These are phyloP conservation scores for Gymnorhina tibicen DNA, from an alignment of 2,113 vertebrate species.

Conservation along the genomic window DNA sequence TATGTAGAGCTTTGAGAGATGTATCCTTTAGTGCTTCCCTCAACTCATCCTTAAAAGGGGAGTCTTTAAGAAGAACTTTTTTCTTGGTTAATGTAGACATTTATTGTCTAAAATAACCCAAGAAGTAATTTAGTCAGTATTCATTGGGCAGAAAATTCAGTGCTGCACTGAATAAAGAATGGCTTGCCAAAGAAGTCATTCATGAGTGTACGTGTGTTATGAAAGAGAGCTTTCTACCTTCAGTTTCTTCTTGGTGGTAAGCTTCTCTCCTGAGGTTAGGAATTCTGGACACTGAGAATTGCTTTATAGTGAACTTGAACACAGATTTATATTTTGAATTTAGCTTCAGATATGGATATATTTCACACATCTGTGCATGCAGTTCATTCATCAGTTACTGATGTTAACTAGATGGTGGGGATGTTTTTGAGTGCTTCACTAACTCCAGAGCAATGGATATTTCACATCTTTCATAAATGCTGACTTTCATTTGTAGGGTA, in stretches of 20 bases:
- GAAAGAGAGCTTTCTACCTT: slow-evolving; percentile 19
- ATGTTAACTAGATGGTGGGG: not conserved
- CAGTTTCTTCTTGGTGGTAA: not conserved
- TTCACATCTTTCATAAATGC: not conserved
- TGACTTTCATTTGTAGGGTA: not conserved
- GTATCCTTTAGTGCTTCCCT: not conserved
- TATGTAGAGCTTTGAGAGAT: not conserved
- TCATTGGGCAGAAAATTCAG: not conserved
- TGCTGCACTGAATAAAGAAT: not conserved
- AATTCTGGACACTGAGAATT: not conserved
- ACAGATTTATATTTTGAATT: not conserved
- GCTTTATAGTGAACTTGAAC: not conserved
- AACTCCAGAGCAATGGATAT: not conserved
- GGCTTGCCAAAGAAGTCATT: not conserved
- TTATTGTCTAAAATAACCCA: not conserved
- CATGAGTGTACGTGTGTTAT: not conserved
- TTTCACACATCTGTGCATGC: not conserved
- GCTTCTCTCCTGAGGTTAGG: not conserved
- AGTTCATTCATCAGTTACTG: not conserved
- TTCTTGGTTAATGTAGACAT: not conserved
- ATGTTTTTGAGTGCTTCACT: not conserved
- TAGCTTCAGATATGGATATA: not conserved
- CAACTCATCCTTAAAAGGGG: not conserved
- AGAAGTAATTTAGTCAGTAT: not conserved
- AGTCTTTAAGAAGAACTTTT: not conserved